Conservation (phyloP, 2,113 vertebrate genomes). For the Tachycineta bicolor region DNA sequence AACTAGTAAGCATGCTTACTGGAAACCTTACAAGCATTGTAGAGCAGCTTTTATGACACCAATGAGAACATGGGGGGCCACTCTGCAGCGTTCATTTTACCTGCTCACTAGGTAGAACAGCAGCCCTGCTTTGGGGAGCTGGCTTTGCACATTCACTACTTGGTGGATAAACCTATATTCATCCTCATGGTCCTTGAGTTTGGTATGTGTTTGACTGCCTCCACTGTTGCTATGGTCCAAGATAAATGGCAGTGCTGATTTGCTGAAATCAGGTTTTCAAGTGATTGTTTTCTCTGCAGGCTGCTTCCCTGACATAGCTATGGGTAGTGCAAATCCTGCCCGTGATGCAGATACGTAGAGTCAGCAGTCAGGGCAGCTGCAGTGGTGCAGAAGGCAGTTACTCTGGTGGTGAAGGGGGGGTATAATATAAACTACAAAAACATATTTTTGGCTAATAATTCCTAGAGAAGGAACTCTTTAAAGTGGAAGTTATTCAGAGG, state of each 20-base stretch:
- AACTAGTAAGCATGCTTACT: not conserved
- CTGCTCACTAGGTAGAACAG: accelerated
- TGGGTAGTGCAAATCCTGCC: not conserved
- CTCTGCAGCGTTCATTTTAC: accelerated
- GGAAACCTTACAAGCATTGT: not conserved
- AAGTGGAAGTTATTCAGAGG: not conserved
- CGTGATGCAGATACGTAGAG: not conserved
- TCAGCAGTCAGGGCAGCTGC: not conserved
- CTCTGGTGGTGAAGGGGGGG: not conserved
- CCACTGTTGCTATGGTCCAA: not conserved
- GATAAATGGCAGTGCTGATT: not conserved
- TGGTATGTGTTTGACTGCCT: not conserved
- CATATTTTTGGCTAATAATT: not conserved
- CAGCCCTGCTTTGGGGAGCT: not conserved
- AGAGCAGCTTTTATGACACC: not conserved
- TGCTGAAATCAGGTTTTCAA: not conserved
- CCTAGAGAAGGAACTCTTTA: not conserved
- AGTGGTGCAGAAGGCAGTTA: not conserved
- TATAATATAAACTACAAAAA: not conserved
- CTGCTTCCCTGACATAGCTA: not conserved
- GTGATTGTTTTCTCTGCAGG: not conserved
- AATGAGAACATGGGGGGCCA: accelerated
- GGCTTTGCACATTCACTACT: not conserved
- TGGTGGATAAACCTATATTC: not conserved
- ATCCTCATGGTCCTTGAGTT: not conserved